Evolutionary conservation across 2,888 invertebrate species (phyloP).

Genomic region (Julus scandinavius): DNA sequence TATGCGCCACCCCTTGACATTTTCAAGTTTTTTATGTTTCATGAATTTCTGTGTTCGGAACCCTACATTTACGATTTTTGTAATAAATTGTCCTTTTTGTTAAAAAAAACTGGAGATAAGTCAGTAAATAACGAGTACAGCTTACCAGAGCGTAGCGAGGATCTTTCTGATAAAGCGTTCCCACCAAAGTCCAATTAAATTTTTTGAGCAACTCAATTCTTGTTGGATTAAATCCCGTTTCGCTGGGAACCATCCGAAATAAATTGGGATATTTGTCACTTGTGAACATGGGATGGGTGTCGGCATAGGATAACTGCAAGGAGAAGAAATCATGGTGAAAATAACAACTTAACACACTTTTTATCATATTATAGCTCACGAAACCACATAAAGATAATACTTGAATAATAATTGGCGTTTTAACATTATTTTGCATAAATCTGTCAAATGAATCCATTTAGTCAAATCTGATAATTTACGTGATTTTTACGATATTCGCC

Average conservation of each 20-base stretch:
- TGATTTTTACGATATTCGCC: too few species aligned
- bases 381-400: too few species aligned
- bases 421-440: too few species aligned
- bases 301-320: constrained; percentile 89
- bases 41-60: background rate
- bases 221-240: constrained; percentile 95
- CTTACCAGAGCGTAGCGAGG: constrained; percentile 89
- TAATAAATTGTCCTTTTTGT: background rate
- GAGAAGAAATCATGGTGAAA: constrained; percentile 59
- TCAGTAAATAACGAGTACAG: background rate
- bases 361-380: too few species aligned
- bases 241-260: constrained; percentile 95
- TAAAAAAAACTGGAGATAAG: background rate
- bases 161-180: constrained; percentile 96
- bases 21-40: background rate
- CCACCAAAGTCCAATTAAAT: constrained; percentile 98
- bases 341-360: background rate
- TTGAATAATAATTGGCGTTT: too few species aligned
- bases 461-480: too few species aligned
- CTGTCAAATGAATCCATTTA: too few species aligned
- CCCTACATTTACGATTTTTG: background rate
- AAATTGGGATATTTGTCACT: constrained; percentile 94
- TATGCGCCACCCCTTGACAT: background rate
- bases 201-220: constrained; percentile 85
- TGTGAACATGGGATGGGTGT: constrained; percentile 97